Base-by-base conservation (phyloP, 2,888 invertebrate species). In the Coleophora flavipennella region DNA sequence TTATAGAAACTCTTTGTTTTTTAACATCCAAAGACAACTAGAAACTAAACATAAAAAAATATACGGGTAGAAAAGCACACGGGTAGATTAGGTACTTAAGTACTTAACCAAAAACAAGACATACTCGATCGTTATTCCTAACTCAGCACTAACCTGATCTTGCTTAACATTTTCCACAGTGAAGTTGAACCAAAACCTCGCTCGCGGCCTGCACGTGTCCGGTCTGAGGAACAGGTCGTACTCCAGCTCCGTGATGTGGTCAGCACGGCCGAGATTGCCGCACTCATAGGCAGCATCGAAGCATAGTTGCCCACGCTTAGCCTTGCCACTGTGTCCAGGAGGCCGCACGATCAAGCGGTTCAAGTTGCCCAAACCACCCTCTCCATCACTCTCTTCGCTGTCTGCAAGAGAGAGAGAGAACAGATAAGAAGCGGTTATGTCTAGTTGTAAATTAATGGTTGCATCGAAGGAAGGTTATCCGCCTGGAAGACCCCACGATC, bases 271-370 rank as follows among this genome's bases (percentile, higher is more conserved):
- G 38, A 99, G 87, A 79, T 99, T 98, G 55, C 98, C 97, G 46
- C 96, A 95, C 80, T 98, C 98, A 75, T 95, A 98, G 11, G 96
- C 95, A 1, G 98, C 97, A 81, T 98, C 97, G 77, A 98, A 98
- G 64, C 97, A 97, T 14, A 98, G 86, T 68, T 98, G 97, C 2
- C 98, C 98, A 46, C 94, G 91, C 80, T 97, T 97, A 9, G 97
- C 97, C 74, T 97, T 96, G 1, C 97, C 96, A 62, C 94, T 95
- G 69, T 96, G 95, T 0, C 95, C 96, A 0, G 94, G 92, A 6
- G 96, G 96, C 12, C 96, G 88, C 67, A 96, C 92, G 35, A 96
- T 93, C 58, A 93, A 86, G 41, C 94, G 89, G 62, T 92, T 96
- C 38, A 98, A 91, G 76, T 98, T 98, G 12, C 97, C 97, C 52